A percentile compares a stretch with the other conserved stretches of the same genome.
phyloP scores from a whole-genome alignment of 2,888 invertebrate species.

The Pogonocherus hispidulus region DNA sequence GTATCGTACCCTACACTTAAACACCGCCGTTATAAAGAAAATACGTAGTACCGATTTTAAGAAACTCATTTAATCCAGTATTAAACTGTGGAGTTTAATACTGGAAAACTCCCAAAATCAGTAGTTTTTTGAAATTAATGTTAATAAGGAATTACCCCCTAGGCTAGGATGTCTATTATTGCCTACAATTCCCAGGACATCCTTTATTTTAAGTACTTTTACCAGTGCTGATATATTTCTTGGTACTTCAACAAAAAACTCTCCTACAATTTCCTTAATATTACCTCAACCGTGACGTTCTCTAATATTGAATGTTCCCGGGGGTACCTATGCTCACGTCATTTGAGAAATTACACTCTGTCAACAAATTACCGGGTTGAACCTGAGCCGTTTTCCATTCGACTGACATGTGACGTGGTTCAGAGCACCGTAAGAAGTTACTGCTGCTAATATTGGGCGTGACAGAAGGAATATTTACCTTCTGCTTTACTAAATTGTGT shows the following conservation, averaged over 20 bases:
- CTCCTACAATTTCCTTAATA: neutral
- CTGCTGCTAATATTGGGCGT: neutral
- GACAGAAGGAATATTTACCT: neutral
- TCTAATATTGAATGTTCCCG: constrained; percentile 17
- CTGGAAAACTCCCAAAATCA: too few species aligned
- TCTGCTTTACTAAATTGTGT: neutral
- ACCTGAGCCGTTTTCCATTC: constrained; percentile 14
- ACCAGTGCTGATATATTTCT: too few species aligned
- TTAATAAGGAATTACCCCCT: too few species aligned
- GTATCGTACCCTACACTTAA: too few species aligned
- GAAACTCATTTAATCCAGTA: too few species aligned
- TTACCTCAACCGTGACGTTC: neutral
- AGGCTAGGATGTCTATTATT: too few species aligned
- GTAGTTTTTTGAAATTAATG: too few species aligned
- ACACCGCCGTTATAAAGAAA: too few species aligned
- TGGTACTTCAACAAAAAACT: neutral
- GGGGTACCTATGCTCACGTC: neutral
- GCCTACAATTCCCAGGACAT: too few species aligned
- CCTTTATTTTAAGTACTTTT: too few species aligned
- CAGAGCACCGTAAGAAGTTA: constrained; percentile 5
- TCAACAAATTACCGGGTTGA: constrained; percentile 24
- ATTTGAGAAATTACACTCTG: constrained; percentile 29
- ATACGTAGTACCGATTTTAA: too few species aligned
- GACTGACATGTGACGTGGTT: constrained; percentile 2
- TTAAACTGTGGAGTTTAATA: too few species aligned